Base-by-base conservation (phyloP, 2,888 invertebrate species). In the Hydrotaea cyrtoneurina region DNA sequence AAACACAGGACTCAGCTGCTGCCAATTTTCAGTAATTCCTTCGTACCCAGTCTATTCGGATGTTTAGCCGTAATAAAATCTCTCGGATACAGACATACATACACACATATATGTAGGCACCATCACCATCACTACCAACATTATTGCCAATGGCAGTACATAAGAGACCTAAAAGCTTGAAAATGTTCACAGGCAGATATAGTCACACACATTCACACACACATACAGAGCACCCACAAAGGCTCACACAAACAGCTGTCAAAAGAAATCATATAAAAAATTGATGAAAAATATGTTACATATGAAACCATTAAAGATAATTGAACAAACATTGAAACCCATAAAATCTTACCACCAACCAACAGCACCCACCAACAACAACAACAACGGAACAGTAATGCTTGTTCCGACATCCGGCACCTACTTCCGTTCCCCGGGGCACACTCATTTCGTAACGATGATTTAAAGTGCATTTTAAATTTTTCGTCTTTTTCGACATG, bases 301-400 rank as follows among this genome's bases (percentile, higher is more conserved):
- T 79, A 74, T 79, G 85, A 82, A 85, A 82, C 79, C 81, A 85
- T 85, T 85, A 82, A 79, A 80, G 82, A 66, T 85, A 82, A 82
- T 85, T 79, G 85, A 77, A 82, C 59, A 31, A 50, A 55, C 46
- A 78, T 59, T 64, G 39, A 74, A 23, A 62, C 26, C 69, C 69
- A 76, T 73, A 73, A 79, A 76, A 76, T 43, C 59, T 76, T 71
- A 62, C 43, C 31, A 76, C 57, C 17, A 17, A 55, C 59, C 3
- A 64, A 73, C 15, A 72, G 11, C 36, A 36, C 36, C 36, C 36
- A 36, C 36, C 36, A n/a, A n/a, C n/a, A n/a, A n/a, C n/a, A n/a
- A n/a, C n/a, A n/a, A n/a, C n/a, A n/a, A n/a, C n/a, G n/a, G n/a
- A n/a, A 7, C 31, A 31, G 31, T 72, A 31, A 19, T 75, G 55